These are phyloP conservation scores for Amblyornis subalaris DNA, from an alignment of 2,113 vertebrate genomes.

Conservation along the genomic window DNA sequence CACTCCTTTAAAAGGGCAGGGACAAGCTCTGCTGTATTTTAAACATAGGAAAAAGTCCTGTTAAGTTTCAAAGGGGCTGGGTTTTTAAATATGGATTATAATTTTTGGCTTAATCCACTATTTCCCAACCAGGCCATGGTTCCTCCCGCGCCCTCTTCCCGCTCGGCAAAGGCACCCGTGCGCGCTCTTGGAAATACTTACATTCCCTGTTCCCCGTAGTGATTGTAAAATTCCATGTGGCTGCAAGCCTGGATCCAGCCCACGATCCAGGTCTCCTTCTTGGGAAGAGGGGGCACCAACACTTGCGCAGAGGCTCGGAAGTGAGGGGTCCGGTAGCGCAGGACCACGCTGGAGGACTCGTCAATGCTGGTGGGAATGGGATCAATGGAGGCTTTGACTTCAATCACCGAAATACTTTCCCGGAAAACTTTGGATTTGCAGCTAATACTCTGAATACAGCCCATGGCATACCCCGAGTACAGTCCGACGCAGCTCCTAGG, in stretches of 20 bases:
- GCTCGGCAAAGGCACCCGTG: neutral
- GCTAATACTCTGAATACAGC: slow-evolving; percentile 96
- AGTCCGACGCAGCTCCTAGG: slow-evolving; percentile 76
- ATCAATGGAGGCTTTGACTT: slow-evolving; percentile 93
- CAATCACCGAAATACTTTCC: slow-evolving; percentile 88
- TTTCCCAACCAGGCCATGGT: neutral
- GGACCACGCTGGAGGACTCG: slow-evolving; percentile 92
- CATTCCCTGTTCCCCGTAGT: slow-evolving; percentile 93
- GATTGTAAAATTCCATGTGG: slow-evolving; percentile 98
- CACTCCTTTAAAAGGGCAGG: neutral
- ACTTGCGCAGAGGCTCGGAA: slow-evolving; percentile 93
- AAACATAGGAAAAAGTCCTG: neutral
- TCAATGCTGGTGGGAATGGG: slow-evolving; percentile 93
- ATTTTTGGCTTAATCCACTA: neutral
- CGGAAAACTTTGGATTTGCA: slow-evolving; percentile 96
- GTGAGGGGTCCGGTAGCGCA: slow-evolving; percentile 95
- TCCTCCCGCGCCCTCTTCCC: neutral
- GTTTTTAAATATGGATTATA: neutral
- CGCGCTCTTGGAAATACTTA: slow-evolving; percentile 74
- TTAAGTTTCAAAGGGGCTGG: neutral
- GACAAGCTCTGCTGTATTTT: neutral
- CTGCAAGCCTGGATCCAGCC: slow-evolving; percentile 99
- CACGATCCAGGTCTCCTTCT: slow-evolving; percentile 93
- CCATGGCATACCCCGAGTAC: slow-evolving; percentile 85
- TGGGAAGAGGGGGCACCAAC: slow-evolving; percentile 86